Conservation (phyloP, 2,888 invertebrate genomes). For the Conus canariensis region DNA sequence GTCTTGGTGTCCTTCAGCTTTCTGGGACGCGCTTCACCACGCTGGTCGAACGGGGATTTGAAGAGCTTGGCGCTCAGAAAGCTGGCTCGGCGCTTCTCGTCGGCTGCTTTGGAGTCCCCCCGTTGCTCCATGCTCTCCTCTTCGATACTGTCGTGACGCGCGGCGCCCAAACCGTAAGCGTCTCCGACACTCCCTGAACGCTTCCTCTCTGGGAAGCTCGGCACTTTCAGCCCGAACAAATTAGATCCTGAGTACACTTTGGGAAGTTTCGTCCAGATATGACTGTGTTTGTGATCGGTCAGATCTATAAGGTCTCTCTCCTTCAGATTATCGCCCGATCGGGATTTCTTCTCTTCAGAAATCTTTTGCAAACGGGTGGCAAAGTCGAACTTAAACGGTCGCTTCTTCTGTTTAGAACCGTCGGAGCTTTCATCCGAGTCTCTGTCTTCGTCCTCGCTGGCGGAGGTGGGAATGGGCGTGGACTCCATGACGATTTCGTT, state of each 20-base stretch:
- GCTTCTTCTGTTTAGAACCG: constrained; percentile 68
- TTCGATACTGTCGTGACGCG: constrained; percentile 48
- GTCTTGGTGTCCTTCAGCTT: constrained; percentile 39
- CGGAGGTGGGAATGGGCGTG: constrained; percentile 73
- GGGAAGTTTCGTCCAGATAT: constrained; percentile 62
- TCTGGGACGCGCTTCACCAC: constrained; percentile 38
- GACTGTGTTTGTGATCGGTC: constrained; percentile 52
- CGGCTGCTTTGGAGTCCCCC: constrained; percentile 1
- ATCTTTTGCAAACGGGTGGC: constrained; percentile 70
- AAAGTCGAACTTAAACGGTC: constrained; percentile 71
- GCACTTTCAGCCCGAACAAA: constrained; percentile 69
- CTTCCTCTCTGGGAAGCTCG: constrained; percentile 65
- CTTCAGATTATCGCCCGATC: constrained; percentile 63
- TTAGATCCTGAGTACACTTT: constrained; percentile 73
- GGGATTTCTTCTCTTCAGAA: constrained; percentile 68
- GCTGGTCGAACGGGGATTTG: constrained; percentile 49
- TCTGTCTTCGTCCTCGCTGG: constrained; percentile 72
- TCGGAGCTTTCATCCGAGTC: constrained; percentile 74
- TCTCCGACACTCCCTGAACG: constrained; percentile 73
- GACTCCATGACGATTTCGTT: constrained; percentile 76
- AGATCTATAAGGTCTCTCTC: constrained; percentile 60
- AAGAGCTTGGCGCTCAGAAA: constrained; percentile 50
- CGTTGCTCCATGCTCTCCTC: constrained; percentile 40
- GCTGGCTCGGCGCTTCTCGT: constrained; percentile 52
- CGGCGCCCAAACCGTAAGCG: constrained; percentile 43